Percentiles rank a stretch among this genome's conserved stretches.
Conservation (phyloP, 2,797 vertebrate genomes). For the Etheostoma nigrum region DNA sequence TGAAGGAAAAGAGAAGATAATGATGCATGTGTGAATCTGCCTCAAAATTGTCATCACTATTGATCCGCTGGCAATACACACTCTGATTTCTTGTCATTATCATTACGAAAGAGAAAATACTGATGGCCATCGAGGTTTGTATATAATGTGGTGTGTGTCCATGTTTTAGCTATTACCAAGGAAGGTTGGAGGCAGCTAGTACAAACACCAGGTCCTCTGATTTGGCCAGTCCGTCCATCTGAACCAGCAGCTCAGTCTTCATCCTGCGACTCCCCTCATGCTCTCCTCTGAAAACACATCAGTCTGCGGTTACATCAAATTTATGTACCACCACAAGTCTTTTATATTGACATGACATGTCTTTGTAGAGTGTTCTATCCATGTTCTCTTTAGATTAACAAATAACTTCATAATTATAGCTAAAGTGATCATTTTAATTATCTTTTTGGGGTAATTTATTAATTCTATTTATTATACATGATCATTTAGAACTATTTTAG, state of each 20-base stretch:
- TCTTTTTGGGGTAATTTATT: not conserved
- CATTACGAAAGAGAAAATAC: not conserved
- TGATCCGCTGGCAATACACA: too few relatives aligned
- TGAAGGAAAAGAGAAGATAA: not conserved
- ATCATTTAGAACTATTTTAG: not conserved
- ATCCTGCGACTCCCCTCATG: conserved; percentile 95
- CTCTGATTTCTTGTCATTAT: too few relatives aligned
- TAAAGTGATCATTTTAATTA: not conserved
- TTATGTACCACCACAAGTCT: not conserved
- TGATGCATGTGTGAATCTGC: not conserved
- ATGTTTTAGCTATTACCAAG: conserved; percentile 86
- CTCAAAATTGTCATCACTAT: not conserved
- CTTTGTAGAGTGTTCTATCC: not conserved
- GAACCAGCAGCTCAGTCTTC: conserved; percentile 96
- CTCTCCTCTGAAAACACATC: conserved; percentile 85
- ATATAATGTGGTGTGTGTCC: not conserved
- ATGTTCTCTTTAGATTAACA: not conserved
- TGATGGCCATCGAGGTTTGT: not conserved
- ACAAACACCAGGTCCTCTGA: conserved; percentile 97
- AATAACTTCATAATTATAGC: not conserved
- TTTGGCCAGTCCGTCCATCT: conserved; percentile 95
- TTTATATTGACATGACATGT: not conserved
- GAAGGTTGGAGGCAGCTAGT: conserved; percentile 96
- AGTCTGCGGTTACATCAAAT: not conserved
- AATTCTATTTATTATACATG: not conserved